A percentile compares a stretch with the other conserved stretches of the same genome.
These are phyloP conservation scores for Colletes gigas DNA, from an alignment of 1,140 invertebrate genomes.

Conservation along the genomic window DNA sequence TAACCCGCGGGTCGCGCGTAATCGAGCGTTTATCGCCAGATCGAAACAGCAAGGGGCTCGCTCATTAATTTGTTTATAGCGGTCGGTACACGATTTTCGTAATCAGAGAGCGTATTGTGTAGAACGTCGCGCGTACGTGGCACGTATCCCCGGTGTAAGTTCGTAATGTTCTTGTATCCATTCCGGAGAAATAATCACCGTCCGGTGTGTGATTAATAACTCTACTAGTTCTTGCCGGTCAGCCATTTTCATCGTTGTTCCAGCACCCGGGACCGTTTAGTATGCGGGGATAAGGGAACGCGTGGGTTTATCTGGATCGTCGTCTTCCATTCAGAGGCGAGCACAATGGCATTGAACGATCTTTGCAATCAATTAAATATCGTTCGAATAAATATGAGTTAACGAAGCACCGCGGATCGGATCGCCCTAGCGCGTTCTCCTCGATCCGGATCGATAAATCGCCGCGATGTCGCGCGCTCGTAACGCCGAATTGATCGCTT, in stretches of 20 bases:
- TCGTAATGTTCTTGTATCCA: constrained; percentile 11
- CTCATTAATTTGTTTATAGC: constrained; percentile 26
- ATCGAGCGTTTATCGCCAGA: neutral
- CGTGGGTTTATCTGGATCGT: constrained; percentile 27
- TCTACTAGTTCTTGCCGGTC: constrained; percentile 25
- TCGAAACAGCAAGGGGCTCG: neutral
- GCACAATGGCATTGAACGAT: constrained; percentile 27
- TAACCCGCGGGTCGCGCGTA: neutral
- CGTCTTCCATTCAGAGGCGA: constrained; percentile 29
- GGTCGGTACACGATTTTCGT: constrained; percentile 7
- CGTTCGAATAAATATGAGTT: constrained; percentile 50
- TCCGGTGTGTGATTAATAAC: constrained; percentile 48
- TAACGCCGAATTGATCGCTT: constrained; percentile 41
- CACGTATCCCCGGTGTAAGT: neutral
- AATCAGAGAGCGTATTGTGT: constrained; percentile 22
- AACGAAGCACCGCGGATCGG: constrained; percentile 23
- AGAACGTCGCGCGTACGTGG: neutral
- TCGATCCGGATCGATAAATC: constrained; percentile 39
- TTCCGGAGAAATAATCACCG: constrained; percentile 42
- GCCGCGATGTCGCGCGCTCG: neutral
- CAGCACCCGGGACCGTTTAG: constrained; percentile 2
- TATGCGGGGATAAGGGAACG: neutral
- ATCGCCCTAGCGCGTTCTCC: neutral
- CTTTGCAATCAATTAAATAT: constrained; percentile 43
- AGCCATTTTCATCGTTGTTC: constrained; percentile 36